Conservation (phyloP, 35 echinoderm and acorn worm species). For the Heliocidaris erythrogramma region DNA sequence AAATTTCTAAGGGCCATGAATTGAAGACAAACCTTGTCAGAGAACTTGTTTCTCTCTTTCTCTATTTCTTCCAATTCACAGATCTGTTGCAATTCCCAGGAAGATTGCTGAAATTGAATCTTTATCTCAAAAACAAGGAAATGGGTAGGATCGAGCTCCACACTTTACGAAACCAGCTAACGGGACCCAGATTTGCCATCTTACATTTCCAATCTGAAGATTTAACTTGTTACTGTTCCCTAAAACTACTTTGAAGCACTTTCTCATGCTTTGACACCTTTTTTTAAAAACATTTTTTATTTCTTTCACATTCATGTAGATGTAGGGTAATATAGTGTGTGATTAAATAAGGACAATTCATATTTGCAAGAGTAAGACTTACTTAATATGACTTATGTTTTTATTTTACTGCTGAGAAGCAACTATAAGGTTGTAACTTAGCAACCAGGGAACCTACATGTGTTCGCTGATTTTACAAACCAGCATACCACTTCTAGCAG, state of each 20-base stretch:
- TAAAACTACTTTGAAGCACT: neutral
- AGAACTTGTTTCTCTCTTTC: neutral
- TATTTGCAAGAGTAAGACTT: neutral
- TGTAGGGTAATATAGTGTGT: neutral
- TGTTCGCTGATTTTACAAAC: too few species aligned
- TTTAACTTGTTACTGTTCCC: neutral
- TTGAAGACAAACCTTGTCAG: neutral
- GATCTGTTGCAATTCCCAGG: neutral
- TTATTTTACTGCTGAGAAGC: too few species aligned
- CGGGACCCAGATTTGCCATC: neutral
- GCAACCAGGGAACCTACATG: too few species aligned
- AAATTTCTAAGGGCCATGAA: neutral
- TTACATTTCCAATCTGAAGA: neutral
- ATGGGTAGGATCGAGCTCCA: neutral
- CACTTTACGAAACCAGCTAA: neutral
- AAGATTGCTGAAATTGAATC: constrained; percentile 4
- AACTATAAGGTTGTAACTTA: too few species aligned
- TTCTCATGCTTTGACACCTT: neutral
- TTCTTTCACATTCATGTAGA: neutral
- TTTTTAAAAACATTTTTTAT: neutral
- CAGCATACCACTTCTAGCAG: too few species aligned
- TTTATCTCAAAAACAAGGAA: neutral
- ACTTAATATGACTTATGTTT: neutral
- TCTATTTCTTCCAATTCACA: neutral
- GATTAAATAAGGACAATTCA: neutral